A percentile compares a stretch with the other conserved stretches of the same genome.
These are phyloP conservation scores for Dasysyrphus albostriatus DNA, from an alignment of 2,888 invertebrate genomes.

Conservation along the genomic window DNA sequence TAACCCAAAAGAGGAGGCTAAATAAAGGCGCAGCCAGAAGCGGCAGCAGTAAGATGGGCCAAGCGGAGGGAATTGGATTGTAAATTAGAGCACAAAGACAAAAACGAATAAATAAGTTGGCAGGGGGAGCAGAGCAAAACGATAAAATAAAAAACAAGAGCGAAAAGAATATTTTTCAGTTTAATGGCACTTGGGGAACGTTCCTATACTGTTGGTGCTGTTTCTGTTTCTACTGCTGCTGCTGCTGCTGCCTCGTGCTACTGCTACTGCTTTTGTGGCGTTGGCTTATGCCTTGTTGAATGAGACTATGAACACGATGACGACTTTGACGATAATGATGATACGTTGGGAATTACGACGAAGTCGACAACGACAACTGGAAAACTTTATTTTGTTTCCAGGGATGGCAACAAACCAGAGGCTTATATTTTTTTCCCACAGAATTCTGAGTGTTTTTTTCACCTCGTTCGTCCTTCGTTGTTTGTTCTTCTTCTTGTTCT, in stretches of 20 bases:
- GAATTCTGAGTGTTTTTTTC: conserved; percentile 41
- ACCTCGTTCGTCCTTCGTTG: neutral
- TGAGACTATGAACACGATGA: conserved; percentile 67
- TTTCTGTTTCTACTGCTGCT: neutral
- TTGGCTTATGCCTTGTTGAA: conserved; percentile 61
- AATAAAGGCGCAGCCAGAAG: conserved; percentile 54
- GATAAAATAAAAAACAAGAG: conserved; percentile 44
- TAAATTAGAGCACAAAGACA: conserved; percentile 54
- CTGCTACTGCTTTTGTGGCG: conserved; percentile 10
- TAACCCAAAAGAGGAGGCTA: conserved; percentile 60
- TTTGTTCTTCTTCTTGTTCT: neutral
- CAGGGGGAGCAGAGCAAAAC: conserved; percentile 22
- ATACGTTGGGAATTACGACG: conserved; percentile 62
- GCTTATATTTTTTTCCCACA: conserved; percentile 42
- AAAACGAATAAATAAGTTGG: conserved; percentile 37
- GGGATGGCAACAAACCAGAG: conserved; percentile 55
- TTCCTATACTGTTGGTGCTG: conserved; percentile 7
- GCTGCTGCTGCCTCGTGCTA: neutral
- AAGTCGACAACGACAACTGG: conserved; percentile 42
- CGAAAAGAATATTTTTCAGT: conserved; percentile 74
- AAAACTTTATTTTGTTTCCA: conserved; percentile 58
- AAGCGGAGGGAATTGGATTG: conserved; percentile 41
- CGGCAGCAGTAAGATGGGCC: conserved; percentile 4
- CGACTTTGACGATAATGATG: conserved; percentile 56
- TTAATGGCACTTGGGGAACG: conserved; percentile 75